Evolutionary conservation across 2,113 vertebrate species (phyloP), one percentile per base, ranked within the genome.

Genomic region (Dipodomys spectabilis): DNA sequence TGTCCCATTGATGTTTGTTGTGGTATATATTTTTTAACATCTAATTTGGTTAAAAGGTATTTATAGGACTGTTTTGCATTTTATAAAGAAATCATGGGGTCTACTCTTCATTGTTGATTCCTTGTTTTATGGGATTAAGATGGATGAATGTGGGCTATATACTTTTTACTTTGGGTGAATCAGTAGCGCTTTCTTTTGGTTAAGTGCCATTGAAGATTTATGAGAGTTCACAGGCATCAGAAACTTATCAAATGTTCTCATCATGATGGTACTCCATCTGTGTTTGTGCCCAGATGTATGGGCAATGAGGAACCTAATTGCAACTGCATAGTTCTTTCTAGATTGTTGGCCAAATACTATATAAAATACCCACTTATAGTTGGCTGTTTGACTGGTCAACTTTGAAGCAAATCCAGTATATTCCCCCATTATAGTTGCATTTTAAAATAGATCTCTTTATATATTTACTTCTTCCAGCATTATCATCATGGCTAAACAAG

Each of bases 401-500:
- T 12, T 84, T 64, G 53, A 82, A 82, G 23, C 39, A 19, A 57
- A 57, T 57, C 12, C 53, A 73, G 15, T 35, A 73, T 2, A 39
- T 23, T 92, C 57, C 53, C 23, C 28, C 39, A n/a, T 30, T 82
- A 81, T 22, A 95, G 73, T 67, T 83, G 9, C 4, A 67, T 44
- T 71, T 86, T 85, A 60, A 44, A 32, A 68, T 67, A 73, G 85
- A 86, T 75, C 16, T 71, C 49, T 75, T 23, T 71, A 7, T 15
- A 82, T 71, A 68, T 92, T 87, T 75, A 62, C 13, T 72, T 84
- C 27, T 80, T 92, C 67, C 71, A 23, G 83, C 16, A 80, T 44
- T 78, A 35, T 39, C 20, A 62, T 71, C 23, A 71, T 65, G 75
- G 83, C 80, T 45, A 86, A 49, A 13, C 12, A 12, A 49, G 16